Percentiles rank a stretch among this genome's conserved stretches.
phyloP scores from a whole-genome alignment of 2,113 vertebrate genomes.

The Corythornis cristatus region DNA sequence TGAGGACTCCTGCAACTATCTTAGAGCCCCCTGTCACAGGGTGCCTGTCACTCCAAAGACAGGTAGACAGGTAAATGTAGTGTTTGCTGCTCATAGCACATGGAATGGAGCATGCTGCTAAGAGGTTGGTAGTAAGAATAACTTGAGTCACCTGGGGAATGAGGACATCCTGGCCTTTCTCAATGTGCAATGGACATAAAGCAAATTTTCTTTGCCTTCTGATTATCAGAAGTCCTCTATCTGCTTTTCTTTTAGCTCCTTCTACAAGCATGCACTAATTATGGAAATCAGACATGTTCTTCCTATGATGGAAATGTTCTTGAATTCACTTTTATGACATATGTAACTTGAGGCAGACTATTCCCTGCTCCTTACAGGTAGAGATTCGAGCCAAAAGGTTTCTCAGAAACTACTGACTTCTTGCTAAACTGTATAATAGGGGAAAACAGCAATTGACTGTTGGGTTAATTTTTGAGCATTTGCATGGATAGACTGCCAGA shows the following conservation, averaged over 20 bases:
- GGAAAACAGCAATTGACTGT: not conserved
- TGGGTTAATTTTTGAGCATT: not conserved
- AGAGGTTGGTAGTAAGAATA: constrained; percentile 23
- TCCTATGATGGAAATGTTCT: not conserved
- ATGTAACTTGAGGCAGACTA: not conserved
- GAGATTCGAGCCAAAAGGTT: not conserved
- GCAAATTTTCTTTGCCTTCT: not conserved
- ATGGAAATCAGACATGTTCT: not conserved
- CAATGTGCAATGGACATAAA: not conserved
- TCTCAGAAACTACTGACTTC: not conserved
- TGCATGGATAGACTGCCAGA: accelerated
- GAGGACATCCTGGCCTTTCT: constrained; percentile 4
- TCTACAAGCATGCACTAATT: not conserved
- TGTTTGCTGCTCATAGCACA: not conserved
- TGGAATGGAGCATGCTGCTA: not conserved
- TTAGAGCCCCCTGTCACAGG: not conserved
- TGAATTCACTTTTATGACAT: not conserved
- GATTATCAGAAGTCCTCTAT: not conserved
- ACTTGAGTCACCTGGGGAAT: not conserved
- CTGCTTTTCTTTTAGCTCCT: not conserved
- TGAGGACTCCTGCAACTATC: not conserved
- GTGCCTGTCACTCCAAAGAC: not conserved
- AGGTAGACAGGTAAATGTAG: not conserved
- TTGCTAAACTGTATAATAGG: not conserved
- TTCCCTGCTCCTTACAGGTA: not conserved